Base-by-base conservation (phyloP, 2,113 vertebrate species). In the Neogale vison region DNA sequence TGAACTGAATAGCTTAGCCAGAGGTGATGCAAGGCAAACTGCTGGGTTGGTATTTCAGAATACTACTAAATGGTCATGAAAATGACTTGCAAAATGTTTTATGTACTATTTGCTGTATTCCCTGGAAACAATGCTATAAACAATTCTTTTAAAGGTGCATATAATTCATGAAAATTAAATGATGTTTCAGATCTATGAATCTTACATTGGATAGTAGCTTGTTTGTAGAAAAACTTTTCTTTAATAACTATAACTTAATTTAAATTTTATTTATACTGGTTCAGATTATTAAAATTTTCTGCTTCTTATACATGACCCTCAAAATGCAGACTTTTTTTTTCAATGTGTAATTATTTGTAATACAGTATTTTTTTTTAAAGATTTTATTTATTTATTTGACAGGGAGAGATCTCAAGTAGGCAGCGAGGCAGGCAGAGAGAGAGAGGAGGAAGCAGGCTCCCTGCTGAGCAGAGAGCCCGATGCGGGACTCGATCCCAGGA, bases 31-130 rank as follows among this genome's bases (percentile, higher is more conserved):
- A 98, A 57, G 89, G 23, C 7, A 1, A 18, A 98, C 57, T 72
- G 72, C 95, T 97, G 92, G 86, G 76, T 76, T 8, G 96, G 81
- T 85, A 89, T 98, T 98, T 98, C 97, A 95, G 92, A 96, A 39
- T 61, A 63, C 20, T 97, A 97, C 88, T 85, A 36, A 94, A 93
- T 7, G 80, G 93, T 97, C 61, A 96, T 10, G 92, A 74, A 96
- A 95, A 20, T 95, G 77, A 79, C 63, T 24, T 77, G 0, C 89
- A 96, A 55, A 0, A 52, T 11, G 24, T 69, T 52, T 89, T 84
- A 80, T 59, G n/a, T 52, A 57, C 31, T 52, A 6, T 81, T 93
- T 86, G 20, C 26, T 86, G 52, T 63, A 86, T 13, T 92, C 26
- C 36, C 45, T 63, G 63, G 82, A 97, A 94, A 84, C 61, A 82